A percentile compares a stretch with the other conserved stretches of the same genome.
These are phyloP conservation scores for Galleria mellonella DNA, from an alignment of 1,140 invertebrate genomes.

Conservation along the genomic window DNA sequence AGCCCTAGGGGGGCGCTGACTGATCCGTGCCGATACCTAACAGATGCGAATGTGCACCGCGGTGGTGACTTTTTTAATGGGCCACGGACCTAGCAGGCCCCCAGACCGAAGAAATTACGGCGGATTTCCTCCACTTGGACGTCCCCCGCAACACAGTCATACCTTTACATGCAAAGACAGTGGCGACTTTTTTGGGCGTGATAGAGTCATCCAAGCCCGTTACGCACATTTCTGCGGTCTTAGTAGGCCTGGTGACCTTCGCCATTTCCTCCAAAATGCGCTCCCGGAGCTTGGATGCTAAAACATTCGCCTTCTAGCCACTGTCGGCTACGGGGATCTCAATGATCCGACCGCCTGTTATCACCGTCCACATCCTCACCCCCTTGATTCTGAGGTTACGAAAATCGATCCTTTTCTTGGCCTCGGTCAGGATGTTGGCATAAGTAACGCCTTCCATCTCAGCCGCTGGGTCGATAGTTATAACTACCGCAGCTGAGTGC, in stretches of 20 bases:
- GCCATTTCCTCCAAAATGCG: not conserved
- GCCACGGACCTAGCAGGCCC: constrained; percentile 1
- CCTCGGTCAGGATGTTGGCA: too few relatives aligned
- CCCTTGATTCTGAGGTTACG: not conserved
- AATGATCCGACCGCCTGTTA: constrained; percentile 14
- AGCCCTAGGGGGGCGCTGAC: constrained; percentile 4
- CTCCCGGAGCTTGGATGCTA: constrained; percentile 3
- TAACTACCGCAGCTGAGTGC: too few relatives aligned
- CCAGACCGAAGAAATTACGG: not conserved
- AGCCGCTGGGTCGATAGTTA: too few relatives aligned
- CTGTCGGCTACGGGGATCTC: constrained; percentile 6
- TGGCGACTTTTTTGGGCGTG: constrained; percentile 4
- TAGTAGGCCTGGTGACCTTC: constrained; percentile 4
- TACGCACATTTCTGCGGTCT: constrained; percentile 3
- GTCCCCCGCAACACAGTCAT: constrained; percentile 1
- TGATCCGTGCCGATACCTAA: constrained; percentile 4
- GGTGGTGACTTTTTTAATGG: constrained; percentile 3
- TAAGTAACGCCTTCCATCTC: too few relatives aligned
- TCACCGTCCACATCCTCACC: too few relatives aligned
- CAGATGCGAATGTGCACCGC: constrained; percentile 9
- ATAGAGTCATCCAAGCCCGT: constrained; percentile 6
- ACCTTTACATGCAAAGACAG: not conserved
- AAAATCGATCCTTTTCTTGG: too few relatives aligned
- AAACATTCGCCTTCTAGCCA: constrained; percentile 7
- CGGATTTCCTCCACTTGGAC: constrained; percentile 11